Percentiles rank a stretch among this genome's conserved stretches.
phyloP scores from a whole-genome alignment of 2,113 vertebrate species.

The Chlamydotis undulata region DNA sequence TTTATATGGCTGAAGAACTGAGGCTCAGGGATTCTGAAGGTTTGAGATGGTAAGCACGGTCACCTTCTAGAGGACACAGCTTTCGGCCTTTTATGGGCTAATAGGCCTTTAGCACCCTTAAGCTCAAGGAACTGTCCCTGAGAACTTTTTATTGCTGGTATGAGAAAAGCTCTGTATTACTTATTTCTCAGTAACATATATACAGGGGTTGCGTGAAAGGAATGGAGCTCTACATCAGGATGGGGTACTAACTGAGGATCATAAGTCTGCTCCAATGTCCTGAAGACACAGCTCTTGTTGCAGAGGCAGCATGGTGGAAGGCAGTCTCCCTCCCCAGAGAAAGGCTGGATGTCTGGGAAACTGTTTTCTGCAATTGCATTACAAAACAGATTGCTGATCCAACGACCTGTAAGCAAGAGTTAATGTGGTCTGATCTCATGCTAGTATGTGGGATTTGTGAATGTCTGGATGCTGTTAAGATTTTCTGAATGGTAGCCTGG shows the following conservation, averaged over 20 bases:
- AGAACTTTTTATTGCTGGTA: not conserved
- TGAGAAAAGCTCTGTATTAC: not conserved
- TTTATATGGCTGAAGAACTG: not conserved
- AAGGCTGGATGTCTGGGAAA: not conserved
- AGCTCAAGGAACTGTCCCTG: not conserved
- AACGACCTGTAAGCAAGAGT: not conserved
- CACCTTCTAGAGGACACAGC: not conserved
- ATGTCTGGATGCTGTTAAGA: not conserved
- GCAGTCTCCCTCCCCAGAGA: not conserved
- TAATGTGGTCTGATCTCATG: not conserved
- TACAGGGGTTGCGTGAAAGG: not conserved
- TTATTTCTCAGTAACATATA: not conserved
- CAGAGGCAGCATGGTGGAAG: too few relatives aligned
- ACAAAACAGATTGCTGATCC: not conserved
- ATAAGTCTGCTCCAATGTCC: rapidly evolving
- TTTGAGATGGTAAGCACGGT: not conserved
- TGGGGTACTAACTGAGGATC: not conserved
- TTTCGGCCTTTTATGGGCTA: not conserved
- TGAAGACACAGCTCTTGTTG: not conserved
- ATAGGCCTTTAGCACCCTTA: not conserved
- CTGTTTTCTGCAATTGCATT: not conserved
- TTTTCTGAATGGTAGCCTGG: not conserved
- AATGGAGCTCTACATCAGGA: not conserved
- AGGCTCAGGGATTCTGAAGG: not conserved
- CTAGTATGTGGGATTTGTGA: not conserved